These are phyloP conservation scores for Climacteris rufus DNA, from an alignment of 2,113 vertebrate species.

Conservation along the genomic window DNA sequence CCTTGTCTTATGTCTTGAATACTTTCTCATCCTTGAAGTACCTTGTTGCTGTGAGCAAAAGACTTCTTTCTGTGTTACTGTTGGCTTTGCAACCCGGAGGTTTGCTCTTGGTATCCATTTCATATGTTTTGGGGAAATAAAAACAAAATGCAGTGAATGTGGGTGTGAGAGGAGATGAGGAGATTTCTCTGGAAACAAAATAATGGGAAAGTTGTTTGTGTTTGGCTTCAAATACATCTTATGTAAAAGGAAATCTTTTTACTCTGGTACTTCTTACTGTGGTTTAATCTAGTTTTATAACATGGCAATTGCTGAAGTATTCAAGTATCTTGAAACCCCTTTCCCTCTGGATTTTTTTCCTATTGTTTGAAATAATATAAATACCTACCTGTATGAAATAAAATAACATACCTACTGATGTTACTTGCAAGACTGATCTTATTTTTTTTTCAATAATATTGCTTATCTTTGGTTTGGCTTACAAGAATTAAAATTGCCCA, in stretches of 20 bases:
- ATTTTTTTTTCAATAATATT: background rate
- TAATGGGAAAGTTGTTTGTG: background rate
- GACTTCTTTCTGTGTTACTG: background rate
- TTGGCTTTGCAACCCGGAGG: background rate
- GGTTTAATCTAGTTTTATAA: constrained; percentile 13
- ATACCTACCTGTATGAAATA: too few species aligned
- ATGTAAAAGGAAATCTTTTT: background rate
- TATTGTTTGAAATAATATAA: background rate
- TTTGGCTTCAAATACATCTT: background rate
- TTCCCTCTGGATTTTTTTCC: background rate
- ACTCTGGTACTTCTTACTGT: background rate
- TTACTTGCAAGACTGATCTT: background rate
- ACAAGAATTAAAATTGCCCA: background rate
- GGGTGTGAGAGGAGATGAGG: background rate
- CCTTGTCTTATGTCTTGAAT: background rate
- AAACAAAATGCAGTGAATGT: background rate
- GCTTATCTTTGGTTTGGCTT: background rate
- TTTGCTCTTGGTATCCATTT: background rate
- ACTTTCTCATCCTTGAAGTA: background rate
- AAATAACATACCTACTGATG: too few species aligned
- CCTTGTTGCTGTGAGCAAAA: background rate
- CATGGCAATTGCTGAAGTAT: background rate
- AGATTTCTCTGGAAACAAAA: background rate
- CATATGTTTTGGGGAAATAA: background rate
- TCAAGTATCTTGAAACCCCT: background rate